Evolutionary conservation across 2,797 vertebrate species (phyloP).

Genomic region (Alosa sapidissima): DNA sequence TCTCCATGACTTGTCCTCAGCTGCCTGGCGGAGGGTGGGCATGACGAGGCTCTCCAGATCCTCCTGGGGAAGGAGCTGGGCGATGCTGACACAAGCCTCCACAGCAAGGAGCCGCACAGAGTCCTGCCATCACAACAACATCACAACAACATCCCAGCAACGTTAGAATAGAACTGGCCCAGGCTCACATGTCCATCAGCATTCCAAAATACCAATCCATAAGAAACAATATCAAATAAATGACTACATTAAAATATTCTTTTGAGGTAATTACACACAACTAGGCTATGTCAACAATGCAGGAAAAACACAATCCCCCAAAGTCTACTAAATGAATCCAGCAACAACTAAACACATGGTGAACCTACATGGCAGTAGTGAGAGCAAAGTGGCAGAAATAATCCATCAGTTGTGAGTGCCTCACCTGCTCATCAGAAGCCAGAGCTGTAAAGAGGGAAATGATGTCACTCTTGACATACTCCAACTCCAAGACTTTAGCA

Average conservation of each 20-base stretch:
- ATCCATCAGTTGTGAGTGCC: not conserved
- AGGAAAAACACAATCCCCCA: too few relatives aligned
- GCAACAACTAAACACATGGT: too few relatives aligned
- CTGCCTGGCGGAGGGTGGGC: slow-evolving; percentile 84
- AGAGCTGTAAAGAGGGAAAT: slow-evolving; percentile 85
- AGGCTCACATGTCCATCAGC: too few relatives aligned
- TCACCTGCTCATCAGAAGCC: slow-evolving; percentile 86
- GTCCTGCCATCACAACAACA: slow-evolving; percentile 66
- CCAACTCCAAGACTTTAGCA: slow-evolving; percentile 84
- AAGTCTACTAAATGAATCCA: too few relatives aligned
- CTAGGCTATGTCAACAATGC: not conserved
- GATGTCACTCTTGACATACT: slow-evolving; percentile 86
- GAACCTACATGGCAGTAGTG: not conserved
- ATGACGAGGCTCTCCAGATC: slow-evolving; percentile 87
- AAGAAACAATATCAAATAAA: too few relatives aligned
- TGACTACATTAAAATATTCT: not conserved
- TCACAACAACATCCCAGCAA: not conserved
- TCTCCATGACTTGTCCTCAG: slow-evolving; percentile 87
- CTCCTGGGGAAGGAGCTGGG: slow-evolving; percentile 84
- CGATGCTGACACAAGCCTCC: slow-evolving; percentile 89
- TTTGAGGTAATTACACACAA: not conserved
- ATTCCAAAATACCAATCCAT: too few relatives aligned
- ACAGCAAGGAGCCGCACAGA: slow-evolving; percentile 87
- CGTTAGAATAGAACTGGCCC: too few relatives aligned
- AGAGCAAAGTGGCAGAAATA: not conserved